These are phyloP conservation scores for Lemur catta DNA, from an alignment of 2,797 vertebrate genomes.

Conservation along the genomic window DNA sequence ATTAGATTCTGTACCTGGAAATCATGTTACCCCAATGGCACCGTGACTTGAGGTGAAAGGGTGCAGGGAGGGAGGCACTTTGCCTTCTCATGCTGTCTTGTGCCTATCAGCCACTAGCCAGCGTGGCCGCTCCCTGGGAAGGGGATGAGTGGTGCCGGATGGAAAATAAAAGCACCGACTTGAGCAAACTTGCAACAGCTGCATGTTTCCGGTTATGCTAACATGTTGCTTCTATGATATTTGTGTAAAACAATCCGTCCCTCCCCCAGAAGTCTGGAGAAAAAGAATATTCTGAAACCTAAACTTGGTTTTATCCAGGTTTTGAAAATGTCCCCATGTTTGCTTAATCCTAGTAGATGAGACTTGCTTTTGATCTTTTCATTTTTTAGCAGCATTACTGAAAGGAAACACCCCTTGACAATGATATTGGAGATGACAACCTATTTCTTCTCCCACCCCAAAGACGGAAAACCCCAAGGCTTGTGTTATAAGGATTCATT, in stretches of 20 bases:
- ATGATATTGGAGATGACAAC: conserved; percentile 58
- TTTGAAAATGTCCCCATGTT: conserved; percentile 51
- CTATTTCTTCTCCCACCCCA: background rate
- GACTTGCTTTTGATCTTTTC: conserved; percentile 50
- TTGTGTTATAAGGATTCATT: background rate
- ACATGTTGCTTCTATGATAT: conserved; percentile 42
- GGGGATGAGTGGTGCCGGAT: background rate
- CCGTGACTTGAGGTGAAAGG: conserved; percentile 23
- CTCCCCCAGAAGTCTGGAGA: conserved; percentile 13
- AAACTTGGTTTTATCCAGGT: conserved; percentile 56
- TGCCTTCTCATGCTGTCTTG: background rate
- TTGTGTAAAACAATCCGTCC: conserved; percentile 28
- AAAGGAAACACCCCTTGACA: conserved; percentile 66
- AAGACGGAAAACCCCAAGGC: background rate
- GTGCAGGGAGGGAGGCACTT: background rate
- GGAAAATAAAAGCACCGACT: background rate
- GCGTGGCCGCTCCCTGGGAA: conserved; percentile 1
- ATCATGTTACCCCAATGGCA: conserved; percentile 65
- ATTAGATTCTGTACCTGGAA: conserved; percentile 66
- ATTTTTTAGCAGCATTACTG: conserved; percentile 59
- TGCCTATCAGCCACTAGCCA: background rate
- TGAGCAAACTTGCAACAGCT: conserved; percentile 75
- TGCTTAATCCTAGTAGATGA: conserved; percentile 61
- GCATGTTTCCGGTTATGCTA: conserved; percentile 73
- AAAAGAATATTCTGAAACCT: conserved; percentile 68